phyloP scores from a whole-genome alignment of 2,113 vertebrate species.

The Megalops atlanticus region DNA sequence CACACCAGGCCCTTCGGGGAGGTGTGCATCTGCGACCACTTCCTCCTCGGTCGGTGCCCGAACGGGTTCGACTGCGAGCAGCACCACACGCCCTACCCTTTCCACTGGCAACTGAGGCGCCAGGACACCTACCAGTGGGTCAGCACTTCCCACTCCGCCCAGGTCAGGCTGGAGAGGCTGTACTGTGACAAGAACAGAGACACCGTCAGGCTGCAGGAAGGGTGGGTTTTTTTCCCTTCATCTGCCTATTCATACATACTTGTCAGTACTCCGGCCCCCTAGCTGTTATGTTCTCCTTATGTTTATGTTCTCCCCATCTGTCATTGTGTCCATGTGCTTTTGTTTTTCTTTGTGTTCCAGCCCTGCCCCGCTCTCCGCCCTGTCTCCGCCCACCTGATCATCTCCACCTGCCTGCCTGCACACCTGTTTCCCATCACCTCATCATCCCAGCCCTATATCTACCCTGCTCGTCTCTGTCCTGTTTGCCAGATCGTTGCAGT shows the following conservation, averaged over 20 bases:
- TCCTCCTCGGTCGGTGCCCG: slow-evolving; percentile 42
- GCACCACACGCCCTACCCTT: slow-evolving; percentile 62
- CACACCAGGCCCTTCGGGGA: slow-evolving; percentile 35
- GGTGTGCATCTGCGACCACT: slow-evolving; percentile 55
- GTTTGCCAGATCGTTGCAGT: no score
- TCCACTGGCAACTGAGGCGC: slow-evolving; percentile 58
- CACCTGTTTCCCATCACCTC: no score
- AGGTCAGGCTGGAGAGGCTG: slow-evolving; percentile 50
- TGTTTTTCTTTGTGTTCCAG: no score
- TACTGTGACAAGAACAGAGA: slow-evolving; percentile 48
- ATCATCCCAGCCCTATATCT: no score
- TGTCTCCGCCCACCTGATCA: no score
- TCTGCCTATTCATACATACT: neutral
- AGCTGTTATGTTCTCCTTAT: no score
- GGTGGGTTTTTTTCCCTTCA: slow-evolving; percentile 39
- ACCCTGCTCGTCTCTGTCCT: no score
- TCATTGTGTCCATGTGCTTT: no score
- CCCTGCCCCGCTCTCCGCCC: no score
- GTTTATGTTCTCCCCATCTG: no score
- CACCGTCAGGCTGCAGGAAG: neutral
- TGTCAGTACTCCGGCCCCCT: no score
- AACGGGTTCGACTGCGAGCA: slow-evolving; percentile 27
- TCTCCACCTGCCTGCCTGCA: no score
- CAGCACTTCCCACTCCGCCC: slow-evolving; percentile 25
- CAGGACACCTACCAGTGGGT: slow-evolving; percentile 39